Evolutionary conservation across 2,888 invertebrate genomes (phyloP), one percentile per base, ranked within the genome.

Genomic region (Patella ulyssiponensis): DNA sequence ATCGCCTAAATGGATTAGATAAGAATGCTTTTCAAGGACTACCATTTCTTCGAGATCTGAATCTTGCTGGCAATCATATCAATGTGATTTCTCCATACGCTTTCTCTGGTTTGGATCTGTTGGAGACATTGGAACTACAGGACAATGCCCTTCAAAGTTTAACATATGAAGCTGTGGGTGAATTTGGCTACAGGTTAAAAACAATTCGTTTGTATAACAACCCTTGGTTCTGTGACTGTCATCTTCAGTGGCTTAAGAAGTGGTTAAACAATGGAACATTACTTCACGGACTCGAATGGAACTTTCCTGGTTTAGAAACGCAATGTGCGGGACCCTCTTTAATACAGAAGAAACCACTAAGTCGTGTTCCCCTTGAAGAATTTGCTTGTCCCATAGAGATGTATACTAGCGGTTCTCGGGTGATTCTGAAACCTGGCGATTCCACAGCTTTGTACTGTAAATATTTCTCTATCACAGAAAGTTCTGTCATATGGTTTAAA

Each of bases 151-250:
- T 90, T 15, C 77, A 82, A 54, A 82, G 74, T 17, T 74, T 90
- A 11, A 84, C 85, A 17, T 79, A 81, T 2, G 80, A 84, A 27
- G 79, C 82, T 9, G 84, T 89, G 71, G 79, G 84, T 74, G 80
- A 83, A 77, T 85, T 89, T 76, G 79, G 83, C 9, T 58, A 78
- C 1, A 79, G 80, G n/a, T 80, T 88, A 11, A 83, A 82, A 51
- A 80, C 81, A 23, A 79, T 88, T 9, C 85, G 84, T 44, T 82
- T 89, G 27, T 85, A 86, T 75, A 83, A 88, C 74, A 89, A 89
- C 54, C 87, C 86, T 9, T 89, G 89, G 89, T 81, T 83, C 73
- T 89, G 89, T 81, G 88, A 89, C 82, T 89, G 89, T 80, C 78
- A 83, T 3, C 77, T 88, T 23, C 82, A 88, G 5, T 89, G 89